Base-by-base conservation (phyloP, 2,888 invertebrate genomes). In the Arrhopalites spinosus region DNA sequence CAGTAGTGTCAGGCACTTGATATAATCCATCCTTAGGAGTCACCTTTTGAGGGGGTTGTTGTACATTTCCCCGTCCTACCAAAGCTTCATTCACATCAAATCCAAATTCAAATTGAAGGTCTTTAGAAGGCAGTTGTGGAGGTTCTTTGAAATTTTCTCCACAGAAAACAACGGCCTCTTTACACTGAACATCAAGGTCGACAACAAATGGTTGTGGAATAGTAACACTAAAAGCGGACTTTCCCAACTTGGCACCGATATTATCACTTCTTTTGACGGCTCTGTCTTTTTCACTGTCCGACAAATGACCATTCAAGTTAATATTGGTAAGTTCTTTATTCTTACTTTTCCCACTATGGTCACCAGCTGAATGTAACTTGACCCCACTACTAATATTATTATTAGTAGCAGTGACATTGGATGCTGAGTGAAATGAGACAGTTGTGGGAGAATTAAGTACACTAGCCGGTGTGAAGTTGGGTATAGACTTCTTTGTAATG, bases 91-190 rank as follows among this genome's bases (percentile, higher is more conserved):
- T 74, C 20, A 74, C 66, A 50, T 74, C 59, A 56, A 74, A 68
- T 63, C 78, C 81, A 64, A 81, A 79, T 8, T 78, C 79, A 69
- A 81, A 78, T 30, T 79, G 77, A 36, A 78, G 75, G 17, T 73
- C 77, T 63, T 59, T 68, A 2, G 67, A 67, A 8, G 78, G 75
- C 2, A 79, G 27, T n/a, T 76, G 70, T 13, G 79, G 73, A 30
- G 69, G 75, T 36, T 81, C 76, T 23, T 77, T 77, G 73, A 81
- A 81, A 45, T 81, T 78, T 53, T 79, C 79, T 59, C 81, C 81
- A 56, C 79, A 81, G 61, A 81, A 81, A 1, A 81, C 77, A 2
- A 81, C 81, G 17, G 81, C 76, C 45, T 79, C 78, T 17, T 71
- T 66, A n/a, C 66, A 43, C 43, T 73, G 64, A 53, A 8, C 59